These are phyloP conservation scores for Pterocles orientalis DNA, from an alignment of 2,113 vertebrate species.

Conservation along the genomic window DNA sequence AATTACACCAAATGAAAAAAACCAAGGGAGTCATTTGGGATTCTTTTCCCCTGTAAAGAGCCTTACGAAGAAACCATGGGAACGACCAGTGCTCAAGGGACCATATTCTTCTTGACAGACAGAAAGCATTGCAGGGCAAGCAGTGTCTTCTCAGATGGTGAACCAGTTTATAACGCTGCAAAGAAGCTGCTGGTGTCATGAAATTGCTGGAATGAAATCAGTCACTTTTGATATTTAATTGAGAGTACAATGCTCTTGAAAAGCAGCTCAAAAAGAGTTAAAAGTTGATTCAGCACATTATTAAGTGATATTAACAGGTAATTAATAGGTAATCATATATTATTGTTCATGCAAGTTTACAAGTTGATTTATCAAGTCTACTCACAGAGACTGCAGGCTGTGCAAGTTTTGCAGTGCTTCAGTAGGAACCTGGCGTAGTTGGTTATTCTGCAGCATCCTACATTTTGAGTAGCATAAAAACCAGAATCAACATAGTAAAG, in stretches of 20 bases:
- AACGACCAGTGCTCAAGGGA: not conserved
- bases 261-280: not conserved
- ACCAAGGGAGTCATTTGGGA: not conserved
- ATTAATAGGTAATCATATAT: not conserved
- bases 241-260: not conserved
- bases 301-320: not conserved
- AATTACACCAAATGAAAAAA: not conserved
- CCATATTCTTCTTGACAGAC: not conserved
- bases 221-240: constrained; percentile 3
- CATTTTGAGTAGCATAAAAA: constrained; percentile 4
- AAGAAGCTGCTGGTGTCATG: not conserved
- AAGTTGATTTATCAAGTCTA: constrained; percentile 22
- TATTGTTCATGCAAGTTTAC: not conserved
- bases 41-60: not conserved
- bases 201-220: constrained; percentile 9
- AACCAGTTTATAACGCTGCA: not conserved
- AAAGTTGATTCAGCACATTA: not conserved
- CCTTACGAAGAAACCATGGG: not conserved
- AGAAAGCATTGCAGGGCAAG: not conserved
- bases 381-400: constrained; percentile 91
- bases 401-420: constrained; percentile 87
- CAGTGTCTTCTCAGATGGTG: not conserved
- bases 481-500: constrained; percentile 11
- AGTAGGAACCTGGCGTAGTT: constrained; percentile 83
- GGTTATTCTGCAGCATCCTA: constrained; percentile 97